phyloP scores from a whole-genome alignment of 2,888 invertebrate species.

The Cetonia aurata region DNA sequence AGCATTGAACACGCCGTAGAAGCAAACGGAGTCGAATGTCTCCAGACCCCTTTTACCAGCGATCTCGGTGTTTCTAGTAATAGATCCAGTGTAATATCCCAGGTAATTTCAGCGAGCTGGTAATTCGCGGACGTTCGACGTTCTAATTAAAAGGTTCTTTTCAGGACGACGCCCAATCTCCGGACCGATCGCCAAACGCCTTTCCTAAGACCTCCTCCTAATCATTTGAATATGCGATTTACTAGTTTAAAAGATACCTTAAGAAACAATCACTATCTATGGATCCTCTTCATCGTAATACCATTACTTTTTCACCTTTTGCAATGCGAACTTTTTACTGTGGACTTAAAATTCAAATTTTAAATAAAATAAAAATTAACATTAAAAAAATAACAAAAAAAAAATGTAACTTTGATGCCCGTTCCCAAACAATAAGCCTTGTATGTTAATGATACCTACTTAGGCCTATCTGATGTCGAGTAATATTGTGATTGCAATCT shows the following conservation, averaged over 20 bases:
- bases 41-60: conserved; percentile 72
- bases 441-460: conserved; percentile 50
- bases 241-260: conserved; percentile 37
- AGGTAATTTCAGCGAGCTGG: conserved; percentile 59
- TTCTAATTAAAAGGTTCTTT: conserved; percentile 50
- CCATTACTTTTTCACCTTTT: conserved; percentile 41
- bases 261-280: conserved; percentile 46
- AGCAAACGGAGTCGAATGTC: conserved; percentile 62
- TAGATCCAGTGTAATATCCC: conserved; percentile 71
- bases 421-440: conserved; percentile 54
- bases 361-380: conserved; percentile 35
- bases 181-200: conserved; percentile 63
- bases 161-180: conserved; percentile 62
- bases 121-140: conserved; percentile 13
- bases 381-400: conserved; percentile 15
- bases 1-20: conserved; percentile 67
- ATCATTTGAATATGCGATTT: conserved; percentile 52
- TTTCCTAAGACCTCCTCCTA: conserved; percentile 62
- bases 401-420: conserved; percentile 48
- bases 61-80: conserved; percentile 74
- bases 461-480: conserved; percentile 52
- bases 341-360: conserved; percentile 39
- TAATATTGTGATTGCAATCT: conserved; percentile 46
- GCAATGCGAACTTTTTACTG: conserved; percentile 43
- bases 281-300: conserved; percentile 41